Conservation (phyloP, 2,113 vertebrate genomes). For the Varanus salvator region DNA sequence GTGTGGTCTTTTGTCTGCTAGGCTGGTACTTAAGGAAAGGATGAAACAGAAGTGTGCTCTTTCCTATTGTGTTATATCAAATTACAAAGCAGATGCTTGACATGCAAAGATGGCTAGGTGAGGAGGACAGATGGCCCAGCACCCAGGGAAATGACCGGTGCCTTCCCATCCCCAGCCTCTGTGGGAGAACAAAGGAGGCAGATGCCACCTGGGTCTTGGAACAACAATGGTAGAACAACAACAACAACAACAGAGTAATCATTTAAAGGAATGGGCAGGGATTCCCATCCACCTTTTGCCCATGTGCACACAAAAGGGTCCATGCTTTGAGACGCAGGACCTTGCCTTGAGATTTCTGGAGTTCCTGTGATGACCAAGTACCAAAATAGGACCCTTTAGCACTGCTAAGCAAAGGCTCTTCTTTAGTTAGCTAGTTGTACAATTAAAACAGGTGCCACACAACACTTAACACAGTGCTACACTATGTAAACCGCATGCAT, state of each 20-base stretch:
- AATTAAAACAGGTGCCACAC: neutral
- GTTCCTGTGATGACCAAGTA: neutral
- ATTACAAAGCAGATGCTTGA: neutral
- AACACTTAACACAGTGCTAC: neutral
- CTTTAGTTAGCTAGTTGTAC: too few relatives aligned
- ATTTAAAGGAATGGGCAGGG: neutral
- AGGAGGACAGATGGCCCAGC: neutral
- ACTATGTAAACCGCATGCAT: too few relatives aligned
- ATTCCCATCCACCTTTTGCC: neutral
- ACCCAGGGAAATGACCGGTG: neutral
- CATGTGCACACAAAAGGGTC: neutral
- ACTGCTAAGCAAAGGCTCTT: neutral
- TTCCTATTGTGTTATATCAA: constrained; percentile 26
- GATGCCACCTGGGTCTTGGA: constrained; percentile 2
- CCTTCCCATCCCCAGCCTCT: neutral
- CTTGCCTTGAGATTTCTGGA: neutral
- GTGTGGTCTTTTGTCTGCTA: neutral
- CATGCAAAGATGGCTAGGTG: neutral
- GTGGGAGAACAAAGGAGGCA: rapidly evolving
- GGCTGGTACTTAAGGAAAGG: constrained; percentile 19
- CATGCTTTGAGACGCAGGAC: neutral
- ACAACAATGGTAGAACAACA: neutral
- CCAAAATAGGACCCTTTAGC: neutral
- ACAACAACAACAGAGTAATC: neutral
- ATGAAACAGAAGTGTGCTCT: neutral